Conservation (phyloP, 1,140 invertebrate genomes). For the Limonius californicus region DNA sequence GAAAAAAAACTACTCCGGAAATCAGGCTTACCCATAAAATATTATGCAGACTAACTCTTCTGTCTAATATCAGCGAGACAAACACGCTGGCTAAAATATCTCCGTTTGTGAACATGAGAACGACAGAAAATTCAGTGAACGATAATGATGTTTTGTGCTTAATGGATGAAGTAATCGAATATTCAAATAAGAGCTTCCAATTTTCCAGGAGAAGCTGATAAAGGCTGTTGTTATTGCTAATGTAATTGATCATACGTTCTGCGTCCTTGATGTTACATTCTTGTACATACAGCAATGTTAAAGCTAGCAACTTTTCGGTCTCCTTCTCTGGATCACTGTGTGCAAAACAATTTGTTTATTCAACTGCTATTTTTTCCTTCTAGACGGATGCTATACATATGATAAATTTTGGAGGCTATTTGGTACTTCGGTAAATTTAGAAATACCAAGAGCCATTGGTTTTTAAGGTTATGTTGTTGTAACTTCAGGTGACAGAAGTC, state of each 20-base stretch:
- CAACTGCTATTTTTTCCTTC: no score
- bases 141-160: constrained; percentile 45
- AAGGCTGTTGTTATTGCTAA: constrained; percentile 43
- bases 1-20: no score
- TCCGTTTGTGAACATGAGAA: constrained; percentile 51
- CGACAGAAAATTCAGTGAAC: constrained; percentile 55
- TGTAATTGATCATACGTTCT: constrained; percentile 46
- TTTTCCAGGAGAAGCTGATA: constrained; percentile 46
- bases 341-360: no score
- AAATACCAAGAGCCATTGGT: no score
- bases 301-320: constrained; percentile 45
- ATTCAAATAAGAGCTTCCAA: constrained; percentile 54
- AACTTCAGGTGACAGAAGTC: no score
- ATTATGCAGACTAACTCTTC: constrained; percentile 50
- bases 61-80: constrained; percentile 47
- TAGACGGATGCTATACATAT: no score
- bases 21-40: constrained; percentile 54
- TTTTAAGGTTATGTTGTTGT: no score
- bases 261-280: constrained; percentile 52
- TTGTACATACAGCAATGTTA: constrained; percentile 53
- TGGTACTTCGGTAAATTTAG: no score
- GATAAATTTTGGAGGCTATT: no score
- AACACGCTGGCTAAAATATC: constrained; percentile 50
- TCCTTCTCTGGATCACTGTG: constrained; percentile 36
- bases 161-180: constrained; percentile 33